These are phyloP conservation scores for Alces alces DNA, from an alignment of 2,113 vertebrate species.

Conservation along the genomic window DNA sequence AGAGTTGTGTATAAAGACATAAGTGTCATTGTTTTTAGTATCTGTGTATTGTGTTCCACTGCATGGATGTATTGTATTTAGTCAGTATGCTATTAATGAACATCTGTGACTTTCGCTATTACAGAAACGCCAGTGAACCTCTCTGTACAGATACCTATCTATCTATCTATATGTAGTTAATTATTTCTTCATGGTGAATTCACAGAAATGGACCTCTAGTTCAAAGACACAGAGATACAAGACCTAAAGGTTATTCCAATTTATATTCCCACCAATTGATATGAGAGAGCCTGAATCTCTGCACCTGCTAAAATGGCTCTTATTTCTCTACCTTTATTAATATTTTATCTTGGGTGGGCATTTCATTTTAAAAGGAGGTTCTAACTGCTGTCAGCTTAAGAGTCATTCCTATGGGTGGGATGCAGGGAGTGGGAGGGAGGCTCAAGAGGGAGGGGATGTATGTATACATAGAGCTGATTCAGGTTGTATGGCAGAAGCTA, in stretches of 20 bases:
- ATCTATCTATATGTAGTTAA: neutral
- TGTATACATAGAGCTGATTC: neutral
- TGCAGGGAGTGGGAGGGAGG: neutral
- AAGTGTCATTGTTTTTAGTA: neutral
- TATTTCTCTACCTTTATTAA: slow-evolving; percentile 13
- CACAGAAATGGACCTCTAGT: neutral
- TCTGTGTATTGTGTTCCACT: neutral
- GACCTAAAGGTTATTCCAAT: neutral
- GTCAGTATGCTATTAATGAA: neutral
- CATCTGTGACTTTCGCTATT: neutral
- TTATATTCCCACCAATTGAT: neutral
- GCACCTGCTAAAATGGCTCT: neutral
- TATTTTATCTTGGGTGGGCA: neutral
- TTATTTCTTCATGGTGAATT: slow-evolving; percentile 20
- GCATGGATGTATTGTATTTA: neutral
- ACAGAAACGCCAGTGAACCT: neutral
- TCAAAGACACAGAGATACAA: neutral
- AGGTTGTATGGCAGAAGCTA: neutral
- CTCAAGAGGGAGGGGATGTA: neutral
- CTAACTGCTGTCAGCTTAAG: neutral
- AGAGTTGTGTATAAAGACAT: neutral
- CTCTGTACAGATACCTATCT: neutral
- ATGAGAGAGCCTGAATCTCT: neutral
- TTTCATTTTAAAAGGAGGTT: slow-evolving; percentile 24
- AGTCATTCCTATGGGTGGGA: neutral